Evolutionary conservation across 1,140 invertebrate species (phyloP).

Genomic region (Ladona fulva): DNA sequence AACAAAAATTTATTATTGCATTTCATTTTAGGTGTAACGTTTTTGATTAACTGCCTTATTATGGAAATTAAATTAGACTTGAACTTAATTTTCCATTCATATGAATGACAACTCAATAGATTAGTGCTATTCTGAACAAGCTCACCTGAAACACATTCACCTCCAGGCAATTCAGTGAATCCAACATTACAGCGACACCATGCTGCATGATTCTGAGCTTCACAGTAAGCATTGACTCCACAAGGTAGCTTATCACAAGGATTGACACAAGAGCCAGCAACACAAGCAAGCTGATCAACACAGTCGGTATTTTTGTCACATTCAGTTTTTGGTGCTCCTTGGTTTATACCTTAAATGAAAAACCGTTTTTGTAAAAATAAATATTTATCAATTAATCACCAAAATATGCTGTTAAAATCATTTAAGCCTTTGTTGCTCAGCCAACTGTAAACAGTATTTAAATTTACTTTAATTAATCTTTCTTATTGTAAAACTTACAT

Average conservation of each 20-base stretch:
- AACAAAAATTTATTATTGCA: constrained; percentile 20
- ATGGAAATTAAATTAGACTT: no score
- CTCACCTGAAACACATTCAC: constrained; percentile 70
- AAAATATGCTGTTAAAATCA: no score
- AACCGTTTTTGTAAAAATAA: no score
- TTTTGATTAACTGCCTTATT: constrained; percentile 17
- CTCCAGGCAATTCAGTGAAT: constrained; percentile 61
- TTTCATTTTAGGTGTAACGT: constrained; percentile 16
- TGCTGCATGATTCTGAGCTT: constrained; percentile 76
- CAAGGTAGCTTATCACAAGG: constrained; percentile 68
- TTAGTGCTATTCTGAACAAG: constrained; percentile 19
- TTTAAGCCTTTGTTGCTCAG: no score
- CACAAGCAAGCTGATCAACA: constrained; percentile 65
- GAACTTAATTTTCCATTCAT: no score
- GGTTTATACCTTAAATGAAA: neutral
- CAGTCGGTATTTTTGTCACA: constrained; percentile 68
- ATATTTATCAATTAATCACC: no score
- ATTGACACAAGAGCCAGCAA: constrained; percentile 65
- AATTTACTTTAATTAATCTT: no score
- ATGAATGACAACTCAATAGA: no score
- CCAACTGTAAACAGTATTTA: no score
- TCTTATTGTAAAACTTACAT: constrained; percentile 48
- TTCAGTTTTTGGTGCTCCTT: constrained; percentile 41
- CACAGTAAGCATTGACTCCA: constrained; percentile 75
- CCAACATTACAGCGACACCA: constrained; percentile 80